phyloP scores from a whole-genome alignment of 2,797 vertebrate species.

The Centropyge bicolor region DNA sequence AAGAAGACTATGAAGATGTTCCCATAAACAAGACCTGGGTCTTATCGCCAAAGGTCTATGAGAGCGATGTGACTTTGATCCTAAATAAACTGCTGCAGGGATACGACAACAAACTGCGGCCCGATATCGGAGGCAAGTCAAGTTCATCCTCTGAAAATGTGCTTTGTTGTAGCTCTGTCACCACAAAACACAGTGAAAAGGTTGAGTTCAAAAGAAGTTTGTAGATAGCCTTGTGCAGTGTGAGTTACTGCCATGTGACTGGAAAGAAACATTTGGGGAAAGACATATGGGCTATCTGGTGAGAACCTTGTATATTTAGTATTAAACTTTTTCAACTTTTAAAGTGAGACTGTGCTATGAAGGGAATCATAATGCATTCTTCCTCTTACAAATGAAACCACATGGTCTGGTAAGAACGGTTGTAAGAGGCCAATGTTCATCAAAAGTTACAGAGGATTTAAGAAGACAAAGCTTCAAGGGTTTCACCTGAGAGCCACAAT shows the following conservation, averaged over 20 bases:
- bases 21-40: slow-evolving; percentile 97
- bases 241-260: neutral
- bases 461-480: neutral
- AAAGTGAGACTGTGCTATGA: neutral
- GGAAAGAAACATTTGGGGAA: neutral
- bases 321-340: neutral
- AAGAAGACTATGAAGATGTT: slow-evolving; percentile 96
- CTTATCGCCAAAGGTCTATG: slow-evolving; percentile 95
- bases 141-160: slow-evolving; percentile 16
- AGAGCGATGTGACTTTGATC: slow-evolving; percentile 95
- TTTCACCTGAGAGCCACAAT: neutral
- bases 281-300: neutral
- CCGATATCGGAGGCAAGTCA: slow-evolving; percentile 94
- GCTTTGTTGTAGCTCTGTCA: slow-evolving; percentile 2
- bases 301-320: neutral
- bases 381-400: neutral
- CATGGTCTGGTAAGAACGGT: too few species aligned
- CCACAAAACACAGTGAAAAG: neutral
- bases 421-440: too few species aligned
- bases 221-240: neutral
- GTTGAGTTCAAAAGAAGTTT: neutral
- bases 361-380: neutral
- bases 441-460: neutral
- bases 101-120: slow-evolving; percentile 96
- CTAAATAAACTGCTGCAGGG: slow-evolving; percentile 94